phyloP scores from a whole-genome alignment of 2,797 vertebrate genomes.

The Aulostomus chinensis region DNA sequence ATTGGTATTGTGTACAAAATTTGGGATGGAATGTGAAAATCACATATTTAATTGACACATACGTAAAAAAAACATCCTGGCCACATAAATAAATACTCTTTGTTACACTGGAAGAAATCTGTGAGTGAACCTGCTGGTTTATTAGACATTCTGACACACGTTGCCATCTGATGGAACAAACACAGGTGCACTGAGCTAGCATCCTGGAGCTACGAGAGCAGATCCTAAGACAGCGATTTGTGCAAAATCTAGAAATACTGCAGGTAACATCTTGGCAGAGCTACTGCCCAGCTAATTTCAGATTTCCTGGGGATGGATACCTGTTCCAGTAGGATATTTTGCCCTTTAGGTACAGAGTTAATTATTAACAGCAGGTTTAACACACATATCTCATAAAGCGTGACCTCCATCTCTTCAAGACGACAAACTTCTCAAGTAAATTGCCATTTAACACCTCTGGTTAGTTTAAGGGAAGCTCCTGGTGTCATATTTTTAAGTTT shows the following conservation, averaged over 20 bases:
- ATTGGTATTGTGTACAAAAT: not conserved
- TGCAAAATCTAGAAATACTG: not conserved
- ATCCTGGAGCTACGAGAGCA: conserved; percentile 13
- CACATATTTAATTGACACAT: not conserved
- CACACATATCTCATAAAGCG: not conserved
- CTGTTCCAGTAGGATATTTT: not conserved
- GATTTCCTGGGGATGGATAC: not conserved
- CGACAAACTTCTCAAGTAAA: not conserved
- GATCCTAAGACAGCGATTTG: not conserved
- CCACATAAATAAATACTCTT: not conserved
- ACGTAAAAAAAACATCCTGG: conserved; percentile 9
- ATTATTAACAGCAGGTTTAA: not conserved
- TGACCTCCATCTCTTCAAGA: conserved; percentile 3
- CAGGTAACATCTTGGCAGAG: too few species aligned
- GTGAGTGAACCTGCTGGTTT: too few species aligned
- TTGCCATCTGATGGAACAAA: conserved; percentile 13
- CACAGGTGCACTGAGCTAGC: conserved; percentile 5
- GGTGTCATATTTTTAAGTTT: too few species aligned
- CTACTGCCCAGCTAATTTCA: too few species aligned
- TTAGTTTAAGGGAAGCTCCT: too few species aligned
- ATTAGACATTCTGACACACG: conserved; percentile 19
- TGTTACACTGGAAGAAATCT: too few species aligned
- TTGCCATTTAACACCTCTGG: too few species aligned
- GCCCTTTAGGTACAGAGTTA: not conserved
- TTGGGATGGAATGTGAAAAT: too few species aligned